Evolutionary conservation across 2,888 invertebrate species (phyloP).

Genomic region (Lasiommata megera): DNA sequence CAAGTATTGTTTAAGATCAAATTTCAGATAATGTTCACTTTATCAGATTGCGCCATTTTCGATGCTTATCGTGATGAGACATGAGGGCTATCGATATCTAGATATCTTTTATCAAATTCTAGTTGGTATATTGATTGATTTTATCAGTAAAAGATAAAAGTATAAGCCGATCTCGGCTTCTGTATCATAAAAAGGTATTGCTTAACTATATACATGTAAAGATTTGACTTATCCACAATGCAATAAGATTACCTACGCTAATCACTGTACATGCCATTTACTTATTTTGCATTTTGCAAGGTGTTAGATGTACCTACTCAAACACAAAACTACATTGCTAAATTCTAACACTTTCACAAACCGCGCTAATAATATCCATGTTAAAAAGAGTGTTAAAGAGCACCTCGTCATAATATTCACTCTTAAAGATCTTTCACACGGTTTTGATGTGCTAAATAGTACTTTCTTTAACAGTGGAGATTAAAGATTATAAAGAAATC

Average conservation of each 20-base stretch:
- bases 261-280: background rate
- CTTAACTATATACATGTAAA: background rate
- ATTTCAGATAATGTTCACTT: conserved; percentile 7
- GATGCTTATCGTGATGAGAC: conserved; percentile 16
- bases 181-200: background rate
- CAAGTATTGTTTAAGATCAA: background rate
- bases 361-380: no score
- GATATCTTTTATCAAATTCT: conserved; percentile 22
- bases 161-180: conserved; percentile 16
- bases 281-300: no score
- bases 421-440: no score
- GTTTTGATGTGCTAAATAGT: no score
- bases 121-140: conserved; percentile 22
- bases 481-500: no score
- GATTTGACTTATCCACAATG: no score
- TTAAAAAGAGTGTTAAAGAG: no score
- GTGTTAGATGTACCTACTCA: no score
- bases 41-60: conserved; percentile 9
- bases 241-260: background rate
- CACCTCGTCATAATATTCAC: no score
- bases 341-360: no score
- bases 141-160: conserved; percentile 22
- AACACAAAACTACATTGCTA: no score
- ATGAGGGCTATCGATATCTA: conserved; percentile 18
- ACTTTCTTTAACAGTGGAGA: no score